Conservation (phyloP, 1,140 invertebrate species). For the Planococcus citri region DNA sequence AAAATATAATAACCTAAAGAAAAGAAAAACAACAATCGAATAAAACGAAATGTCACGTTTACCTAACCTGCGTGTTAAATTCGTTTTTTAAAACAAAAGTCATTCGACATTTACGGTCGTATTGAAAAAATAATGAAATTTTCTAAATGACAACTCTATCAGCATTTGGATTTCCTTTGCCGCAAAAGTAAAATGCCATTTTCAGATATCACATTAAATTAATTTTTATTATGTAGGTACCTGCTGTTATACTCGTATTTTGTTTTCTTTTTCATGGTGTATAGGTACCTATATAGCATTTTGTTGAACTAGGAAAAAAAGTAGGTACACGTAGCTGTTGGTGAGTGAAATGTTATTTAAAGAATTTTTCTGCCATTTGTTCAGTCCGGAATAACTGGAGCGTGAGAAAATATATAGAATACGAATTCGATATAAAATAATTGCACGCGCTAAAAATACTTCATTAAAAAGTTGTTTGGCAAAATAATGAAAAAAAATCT, state of each 20-base stretch:
- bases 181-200: not conserved
- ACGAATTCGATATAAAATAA: not conserved
- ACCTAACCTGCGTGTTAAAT: too few relatives aligned
- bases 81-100: not conserved
- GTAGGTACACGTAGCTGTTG: not conserved
- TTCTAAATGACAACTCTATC: not conserved
- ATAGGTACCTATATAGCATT: too few relatives aligned
- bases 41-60: too few relatives aligned
- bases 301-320: not conserved
- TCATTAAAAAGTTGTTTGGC: constrained; percentile 7
- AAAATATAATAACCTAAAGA: too few relatives aligned
- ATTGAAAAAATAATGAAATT: not conserved
- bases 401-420: not conserved
- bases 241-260: not conserved
- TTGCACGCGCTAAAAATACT: not conserved
- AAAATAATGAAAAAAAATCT: not conserved
- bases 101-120: not conserved
- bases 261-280: not conserved
- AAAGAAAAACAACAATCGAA: too few relatives aligned
- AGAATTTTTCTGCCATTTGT: not conserved
- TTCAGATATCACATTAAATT: not conserved
- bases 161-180: not conserved
- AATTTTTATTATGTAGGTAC: not conserved
- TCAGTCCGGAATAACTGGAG: not conserved
- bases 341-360: not conserved